phyloP scores from a whole-genome alignment of 2,888 invertebrate genomes.

The Oxystoma pomonae region DNA sequence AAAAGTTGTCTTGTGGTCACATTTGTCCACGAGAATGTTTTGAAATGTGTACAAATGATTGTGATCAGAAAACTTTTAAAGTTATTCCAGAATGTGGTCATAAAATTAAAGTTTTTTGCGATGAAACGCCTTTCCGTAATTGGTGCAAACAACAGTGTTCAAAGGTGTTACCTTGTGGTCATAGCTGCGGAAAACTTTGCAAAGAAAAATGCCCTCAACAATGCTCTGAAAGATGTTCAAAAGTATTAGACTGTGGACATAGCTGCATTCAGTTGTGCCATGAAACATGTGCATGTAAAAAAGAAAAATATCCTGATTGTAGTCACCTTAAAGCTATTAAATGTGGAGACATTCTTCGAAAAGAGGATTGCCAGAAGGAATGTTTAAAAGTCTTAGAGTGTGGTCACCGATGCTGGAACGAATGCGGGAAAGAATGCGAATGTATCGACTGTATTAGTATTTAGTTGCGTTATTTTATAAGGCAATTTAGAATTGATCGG shows the following conservation, averaged over 20 bases:
- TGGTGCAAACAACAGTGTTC: background rate
- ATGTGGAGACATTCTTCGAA: constrained; percentile 6
- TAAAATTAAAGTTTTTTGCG: constrained; percentile 1
- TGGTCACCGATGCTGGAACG: constrained; percentile 5
- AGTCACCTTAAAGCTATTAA: background rate
- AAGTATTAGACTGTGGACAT: constrained; percentile 3
- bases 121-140: background rate
- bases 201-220: background rate
- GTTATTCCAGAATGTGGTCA: constrained; percentile 7
- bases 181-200: constrained; percentile 43
- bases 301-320: background rate
- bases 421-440: constrained; percentile 4
- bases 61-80: background rate
- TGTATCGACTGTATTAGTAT: no score
- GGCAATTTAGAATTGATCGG: no score
- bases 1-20: constrained; percentile 1
- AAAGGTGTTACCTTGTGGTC: constrained; percentile 42
- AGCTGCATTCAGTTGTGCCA: constrained; percentile 1
- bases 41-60: background rate
- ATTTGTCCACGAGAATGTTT: constrained; percentile 5
- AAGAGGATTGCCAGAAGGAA: background rate
- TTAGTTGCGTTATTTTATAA: no score
- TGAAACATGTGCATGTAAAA: constrained; percentile 7
- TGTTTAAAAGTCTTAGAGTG: constrained; percentile 5
- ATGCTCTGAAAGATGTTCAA: background rate